Evolutionary conservation across 2,113 vertebrate species (phyloP).

Genomic region (Nematolebias whitei): DNA sequence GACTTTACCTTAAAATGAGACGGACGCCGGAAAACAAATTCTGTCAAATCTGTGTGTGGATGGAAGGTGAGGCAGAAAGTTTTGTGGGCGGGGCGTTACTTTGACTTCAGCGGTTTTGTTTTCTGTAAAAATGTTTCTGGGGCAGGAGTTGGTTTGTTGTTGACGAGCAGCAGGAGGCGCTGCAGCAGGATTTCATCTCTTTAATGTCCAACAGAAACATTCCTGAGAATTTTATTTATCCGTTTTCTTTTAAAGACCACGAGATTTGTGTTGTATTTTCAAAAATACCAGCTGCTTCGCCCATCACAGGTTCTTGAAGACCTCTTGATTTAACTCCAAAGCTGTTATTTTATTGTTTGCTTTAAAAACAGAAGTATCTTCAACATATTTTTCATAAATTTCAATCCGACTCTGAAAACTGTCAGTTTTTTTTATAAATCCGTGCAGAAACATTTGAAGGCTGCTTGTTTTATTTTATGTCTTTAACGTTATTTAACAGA

Average conservation of each 20-base stretch:
- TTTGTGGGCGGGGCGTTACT: too few species aligned
- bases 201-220: neutral
- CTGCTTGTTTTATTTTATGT: slow-evolving; percentile 45
- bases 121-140: too few species aligned
- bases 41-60: too few species aligned
- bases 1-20: neutral
- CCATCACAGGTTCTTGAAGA: slow-evolving; percentile 5
- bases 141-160: neutral
- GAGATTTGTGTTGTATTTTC: neutral
- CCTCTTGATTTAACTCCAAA: slow-evolving; percentile 23
- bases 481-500: slow-evolving; percentile 40
- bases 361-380: slow-evolving; percentile 53
- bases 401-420: neutral
- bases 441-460: slow-evolving; percentile 23
- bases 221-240: neutral
- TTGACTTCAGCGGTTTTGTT: too few species aligned
- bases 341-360: slow-evolving; percentile 10
- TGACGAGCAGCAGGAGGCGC: slow-evolving; percentile 36
- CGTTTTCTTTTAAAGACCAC: too few species aligned
- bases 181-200: slow-evolving; percentile 30
- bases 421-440: neutral
- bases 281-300: slow-evolving; percentile 3
- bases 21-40: too few species aligned
- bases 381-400: neutral
- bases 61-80: too few species aligned